These are phyloP conservation scores for Ostrea denselamellosa DNA, from an alignment of 1,140 invertebrate species.

Conservation along the genomic window DNA sequence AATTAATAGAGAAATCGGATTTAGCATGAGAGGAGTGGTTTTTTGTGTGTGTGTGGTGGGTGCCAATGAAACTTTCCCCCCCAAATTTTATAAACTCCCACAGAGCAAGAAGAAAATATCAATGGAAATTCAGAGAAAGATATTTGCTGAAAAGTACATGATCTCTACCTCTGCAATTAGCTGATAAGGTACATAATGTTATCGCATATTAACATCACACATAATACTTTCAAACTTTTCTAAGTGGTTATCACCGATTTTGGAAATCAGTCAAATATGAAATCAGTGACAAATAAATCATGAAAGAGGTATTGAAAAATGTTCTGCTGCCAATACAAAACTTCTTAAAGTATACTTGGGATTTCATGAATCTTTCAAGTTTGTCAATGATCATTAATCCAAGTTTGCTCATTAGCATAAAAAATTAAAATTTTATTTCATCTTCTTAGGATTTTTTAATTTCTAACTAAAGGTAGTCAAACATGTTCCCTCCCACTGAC, in stretches of 20 bases:
- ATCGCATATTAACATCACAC: not conserved
- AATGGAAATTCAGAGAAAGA: conserved; percentile 4
- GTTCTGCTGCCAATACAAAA: not conserved
- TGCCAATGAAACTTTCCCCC: not conserved
- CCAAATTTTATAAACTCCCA: not conserved
- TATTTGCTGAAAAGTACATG: not conserved
- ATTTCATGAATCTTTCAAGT: not conserved
- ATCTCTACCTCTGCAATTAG: not conserved
- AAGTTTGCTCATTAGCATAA: too few relatives aligned
- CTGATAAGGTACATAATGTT: not conserved
- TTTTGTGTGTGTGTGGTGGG: not conserved
- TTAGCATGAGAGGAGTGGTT: not conserved
- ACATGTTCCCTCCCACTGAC: too few relatives aligned
- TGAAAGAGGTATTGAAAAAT: not conserved
- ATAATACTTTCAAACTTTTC: not conserved
- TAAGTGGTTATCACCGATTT: not conserved
- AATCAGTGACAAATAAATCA: not conserved
- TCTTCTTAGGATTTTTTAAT: too few relatives aligned
- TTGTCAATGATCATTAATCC: not conserved
- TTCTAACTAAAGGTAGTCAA: too few relatives aligned
- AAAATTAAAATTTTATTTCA: too few relatives aligned
- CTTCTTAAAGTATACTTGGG: not conserved
- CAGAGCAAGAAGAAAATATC: conserved; percentile 13
- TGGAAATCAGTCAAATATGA: not conserved
- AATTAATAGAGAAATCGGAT: conserved; percentile 4